Percentiles rank a stretch among this genome's conserved stretches.
Conservation (phyloP, 2,113 vertebrate species). For the Caracal caracal region DNA sequence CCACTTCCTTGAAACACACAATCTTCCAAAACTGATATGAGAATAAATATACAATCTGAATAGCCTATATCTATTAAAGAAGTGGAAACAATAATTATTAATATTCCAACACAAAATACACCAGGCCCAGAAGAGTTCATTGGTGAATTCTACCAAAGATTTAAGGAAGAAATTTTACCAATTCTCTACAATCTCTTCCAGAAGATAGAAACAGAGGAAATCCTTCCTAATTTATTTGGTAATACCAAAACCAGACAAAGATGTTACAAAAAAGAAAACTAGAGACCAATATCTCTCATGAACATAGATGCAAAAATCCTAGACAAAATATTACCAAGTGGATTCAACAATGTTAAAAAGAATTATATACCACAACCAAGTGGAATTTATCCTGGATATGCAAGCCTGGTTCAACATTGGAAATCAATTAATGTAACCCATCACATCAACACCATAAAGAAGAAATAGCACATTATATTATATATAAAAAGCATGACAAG, state of each 20-base stretch:
- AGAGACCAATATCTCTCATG: not conserved
- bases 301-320: not conserved
- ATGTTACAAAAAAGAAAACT: not conserved
- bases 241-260: not conserved
- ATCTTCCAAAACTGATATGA: not conserved
- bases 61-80: not conserved
- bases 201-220: not conserved
- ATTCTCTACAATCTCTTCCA: not conserved
- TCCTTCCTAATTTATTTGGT: not conserved
- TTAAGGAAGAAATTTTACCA: not conserved
- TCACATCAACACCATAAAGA: not conserved
- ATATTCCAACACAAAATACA: not conserved
- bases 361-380: not conserved
- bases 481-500: not conserved
- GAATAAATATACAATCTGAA: not conserved
- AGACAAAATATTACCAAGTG: not conserved
- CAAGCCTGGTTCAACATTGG: not conserved
- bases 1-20: not conserved
- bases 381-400: not conserved
- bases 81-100: not conserved
- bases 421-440: not conserved
- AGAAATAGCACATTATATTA: not conserved
- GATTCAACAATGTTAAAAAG: not conserved
- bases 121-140: not conserved
- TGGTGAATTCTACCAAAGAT: not conserved